These are phyloP conservation scores for Nomia melanderi DNA, from an alignment of 1,140 invertebrate species.

Conservation along the genomic window DNA sequence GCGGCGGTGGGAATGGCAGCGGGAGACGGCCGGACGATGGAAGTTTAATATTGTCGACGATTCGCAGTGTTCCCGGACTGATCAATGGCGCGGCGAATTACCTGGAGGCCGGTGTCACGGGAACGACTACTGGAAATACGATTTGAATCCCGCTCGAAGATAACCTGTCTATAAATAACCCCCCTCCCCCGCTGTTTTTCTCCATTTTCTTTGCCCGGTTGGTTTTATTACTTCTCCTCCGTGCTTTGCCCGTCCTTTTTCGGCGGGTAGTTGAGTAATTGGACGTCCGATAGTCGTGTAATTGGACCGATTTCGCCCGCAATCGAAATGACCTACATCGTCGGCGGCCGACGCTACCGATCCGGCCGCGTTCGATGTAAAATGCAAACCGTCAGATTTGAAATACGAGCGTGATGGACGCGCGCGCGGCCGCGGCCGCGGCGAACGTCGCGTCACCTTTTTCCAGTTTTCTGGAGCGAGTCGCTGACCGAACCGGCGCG, in stretches of 20 bases:
- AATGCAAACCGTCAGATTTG: conserved; percentile 62
- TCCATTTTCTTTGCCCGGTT: not conserved
- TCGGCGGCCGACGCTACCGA: conserved; percentile 38
- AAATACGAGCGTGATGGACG: conserved; percentile 52
- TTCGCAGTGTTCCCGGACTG: conserved; percentile 42
- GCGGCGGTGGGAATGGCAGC: not conserved
- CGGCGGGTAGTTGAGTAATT: conserved; percentile 51
- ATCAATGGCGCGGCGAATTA: conserved; percentile 46
- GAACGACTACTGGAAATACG: conserved; percentile 49
- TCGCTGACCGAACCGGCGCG: not conserved
- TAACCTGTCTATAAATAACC: conserved; percentile 52
- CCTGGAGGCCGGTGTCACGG: conserved; percentile 22
- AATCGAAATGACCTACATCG: conserved; percentile 60
- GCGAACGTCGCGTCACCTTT: not conserved
- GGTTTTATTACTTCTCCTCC: too few species aligned
- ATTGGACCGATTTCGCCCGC: conserved; percentile 60
- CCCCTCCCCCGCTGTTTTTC: not conserved
- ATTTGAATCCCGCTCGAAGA: conserved; percentile 21
- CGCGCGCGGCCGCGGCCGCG: conserved; percentile 22
- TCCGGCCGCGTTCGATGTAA: conserved; percentile 46
- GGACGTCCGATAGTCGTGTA: conserved; percentile 60
- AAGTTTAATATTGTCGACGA: conserved; percentile 66
- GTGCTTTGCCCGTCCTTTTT: not conserved
- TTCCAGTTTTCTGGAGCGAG: not conserved
- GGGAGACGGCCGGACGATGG: conserved; percentile 31